phyloP scores from a whole-genome alignment of 2,888 invertebrate genomes.

The Syritta pipiens region DNA sequence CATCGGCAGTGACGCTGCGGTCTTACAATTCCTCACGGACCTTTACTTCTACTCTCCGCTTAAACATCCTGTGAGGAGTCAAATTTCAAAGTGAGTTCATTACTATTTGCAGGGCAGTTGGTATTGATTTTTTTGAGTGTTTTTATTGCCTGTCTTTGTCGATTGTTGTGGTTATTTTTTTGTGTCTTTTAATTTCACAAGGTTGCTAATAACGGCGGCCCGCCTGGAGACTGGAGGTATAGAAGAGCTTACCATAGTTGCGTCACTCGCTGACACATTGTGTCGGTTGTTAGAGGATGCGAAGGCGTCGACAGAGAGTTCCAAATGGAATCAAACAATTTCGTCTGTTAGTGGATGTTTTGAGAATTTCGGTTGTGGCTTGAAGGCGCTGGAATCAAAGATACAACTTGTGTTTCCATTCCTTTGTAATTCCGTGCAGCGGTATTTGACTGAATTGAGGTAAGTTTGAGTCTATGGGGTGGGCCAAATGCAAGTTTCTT shows the following conservation, averaged over 20 bases:
- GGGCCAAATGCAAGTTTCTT: neutral
- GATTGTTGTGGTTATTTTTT: neutral
- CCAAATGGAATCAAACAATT: slow-evolving; percentile 71
- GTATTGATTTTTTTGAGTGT: slow-evolving; percentile 41
- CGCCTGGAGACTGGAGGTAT: slow-evolving; percentile 54
- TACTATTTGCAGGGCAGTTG: neutral
- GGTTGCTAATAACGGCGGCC: slow-evolving; percentile 55
- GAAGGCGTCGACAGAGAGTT: slow-evolving; percentile 64
- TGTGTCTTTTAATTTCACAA: slow-evolving; percentile 13
- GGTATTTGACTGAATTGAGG: slow-evolving; percentile 74
- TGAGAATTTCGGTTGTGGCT: slow-evolving; percentile 77
- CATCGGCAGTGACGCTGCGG: slow-evolving; percentile 62
- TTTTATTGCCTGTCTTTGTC: neutral
- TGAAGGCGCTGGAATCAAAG: slow-evolving; percentile 72
- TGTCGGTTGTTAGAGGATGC: slow-evolving; percentile 66
- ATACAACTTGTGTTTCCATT: slow-evolving; percentile 73
- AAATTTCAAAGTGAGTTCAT: slow-evolving; percentile 75
- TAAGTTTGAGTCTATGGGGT: slow-evolving; percentile 56
- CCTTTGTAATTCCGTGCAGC: slow-evolving; percentile 72
- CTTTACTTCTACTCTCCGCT: slow-evolving; percentile 75
- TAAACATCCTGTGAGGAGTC: slow-evolving; percentile 78
- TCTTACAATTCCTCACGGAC: slow-evolving; percentile 75
- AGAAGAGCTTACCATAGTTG: slow-evolving; percentile 69
- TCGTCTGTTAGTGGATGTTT: slow-evolving; percentile 75
- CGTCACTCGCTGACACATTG: slow-evolving; percentile 71